Evolutionary conservation across 2,797 vertebrate species (phyloP), one percentile per base, ranked within the genome.

Genomic region (Sylvia borin): DNA sequence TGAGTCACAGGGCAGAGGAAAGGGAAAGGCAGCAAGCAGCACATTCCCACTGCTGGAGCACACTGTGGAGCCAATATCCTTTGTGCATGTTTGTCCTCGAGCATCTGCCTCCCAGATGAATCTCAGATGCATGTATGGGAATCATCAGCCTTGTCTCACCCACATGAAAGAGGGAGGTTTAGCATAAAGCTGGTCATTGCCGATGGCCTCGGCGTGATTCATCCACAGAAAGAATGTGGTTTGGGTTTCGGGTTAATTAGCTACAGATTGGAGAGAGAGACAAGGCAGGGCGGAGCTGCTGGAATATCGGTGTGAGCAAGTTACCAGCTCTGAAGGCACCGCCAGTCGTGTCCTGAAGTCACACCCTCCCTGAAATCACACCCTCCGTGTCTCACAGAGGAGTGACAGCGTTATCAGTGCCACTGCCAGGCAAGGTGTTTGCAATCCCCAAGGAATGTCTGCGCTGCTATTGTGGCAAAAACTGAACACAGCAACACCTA

Each of bases 221-320:
- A 93, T 32, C 15, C 65, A 6, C 20, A 88, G 92, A 85, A 96
- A 64, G 92, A 91, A 95, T 74, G 91, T 27, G 91, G 84, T 95
- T 96, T 92, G 94, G 96, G 95, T 96, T 96, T 96, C 92, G 66
- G 93, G 78, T 96, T 95, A 95, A 96, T 96, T 90, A 93, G 91
- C 93, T 87, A 6, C 92, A 95, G 94, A 92, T 91, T n/a, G 42
- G 17, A 62, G 54, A 45, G 74, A 1, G 67, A 96, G 96, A 85
- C 91, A 95, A 93, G 68, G 93, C 82, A 85, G 93, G 94, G 96
- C 5, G 92, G 94, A 93, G 89, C 94, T 45, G 89, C 95, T 31
- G 67, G 45, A 14, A 61, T 47, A 67, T 58, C 5, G 79, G 85
- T 9, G 72, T 20, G 86, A 93, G 93, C 91, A 32, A 76, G 13